Conservation (phyloP, 2,888 invertebrate genomes). For the Apotomis turbidana region DNA sequence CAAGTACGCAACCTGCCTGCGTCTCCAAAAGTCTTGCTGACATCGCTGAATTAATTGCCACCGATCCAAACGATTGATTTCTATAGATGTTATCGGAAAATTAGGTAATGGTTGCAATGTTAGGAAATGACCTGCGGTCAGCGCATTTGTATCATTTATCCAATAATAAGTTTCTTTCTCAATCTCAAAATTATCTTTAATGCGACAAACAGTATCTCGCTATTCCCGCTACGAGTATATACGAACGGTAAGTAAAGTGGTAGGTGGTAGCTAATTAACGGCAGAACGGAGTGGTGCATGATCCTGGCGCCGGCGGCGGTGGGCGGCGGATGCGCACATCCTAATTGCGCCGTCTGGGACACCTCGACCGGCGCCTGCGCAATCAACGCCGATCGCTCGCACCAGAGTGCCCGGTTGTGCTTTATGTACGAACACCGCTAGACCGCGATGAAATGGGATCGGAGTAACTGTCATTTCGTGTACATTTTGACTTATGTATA, state of each 20-base stretch:
- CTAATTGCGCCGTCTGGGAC: conserved; percentile 79
- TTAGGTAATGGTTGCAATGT: conserved; percentile 16
- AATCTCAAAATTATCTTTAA: too few relatives aligned
- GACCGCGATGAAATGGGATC: background rate
- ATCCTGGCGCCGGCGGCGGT: conserved; percentile 68
- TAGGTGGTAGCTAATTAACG: conserved; percentile 70
- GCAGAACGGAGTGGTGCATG: conserved; percentile 63
- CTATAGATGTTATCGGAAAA: background rate
- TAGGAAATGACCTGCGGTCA: conserved; percentile 15
- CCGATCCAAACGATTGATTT: conserved; percentile 21
- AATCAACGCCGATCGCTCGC: conserved; percentile 76
- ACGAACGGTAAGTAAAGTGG: conserved; percentile 36
- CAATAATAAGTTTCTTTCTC: too few relatives aligned
- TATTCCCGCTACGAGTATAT: too few relatives aligned
- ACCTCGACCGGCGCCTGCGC: conserved; percentile 81
- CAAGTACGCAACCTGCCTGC: conserved; percentile 39
- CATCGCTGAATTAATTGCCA: conserved; percentile 37
- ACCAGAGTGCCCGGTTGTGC: conserved; percentile 49
- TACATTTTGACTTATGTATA: too few relatives aligned
- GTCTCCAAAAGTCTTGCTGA: conserved; percentile 41
- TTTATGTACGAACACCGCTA: conserved; percentile 13
- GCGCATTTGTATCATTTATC: background rate
- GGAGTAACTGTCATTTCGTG: background rate
- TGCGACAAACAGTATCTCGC: too few relatives aligned
- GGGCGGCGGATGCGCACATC: conserved; percentile 83